Evolutionary conservation across 1,140 invertebrate species (phyloP).

Genomic region (Temnothorax nylanderi): DNA sequence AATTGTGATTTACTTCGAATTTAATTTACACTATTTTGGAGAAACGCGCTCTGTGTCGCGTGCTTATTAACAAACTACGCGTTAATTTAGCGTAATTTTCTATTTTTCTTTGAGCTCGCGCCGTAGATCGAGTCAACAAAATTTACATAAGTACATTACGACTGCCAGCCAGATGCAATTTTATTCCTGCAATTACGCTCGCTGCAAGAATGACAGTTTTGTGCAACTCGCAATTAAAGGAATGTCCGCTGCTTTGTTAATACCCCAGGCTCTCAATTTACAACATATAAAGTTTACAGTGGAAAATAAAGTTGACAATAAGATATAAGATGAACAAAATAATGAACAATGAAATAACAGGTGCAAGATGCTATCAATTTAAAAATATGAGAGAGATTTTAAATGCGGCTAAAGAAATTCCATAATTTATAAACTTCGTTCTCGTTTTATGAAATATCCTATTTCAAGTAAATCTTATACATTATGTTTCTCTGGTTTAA

Average conservation of each 20-base stretch:
- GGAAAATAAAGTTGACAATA: not conserved
- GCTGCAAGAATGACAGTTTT: not conserved
- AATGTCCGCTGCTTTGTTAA: slow-evolving; percentile 2
- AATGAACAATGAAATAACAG: not conserved
- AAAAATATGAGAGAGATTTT: not conserved
- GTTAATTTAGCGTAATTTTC: slow-evolving; percentile 30
- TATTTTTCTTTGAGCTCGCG: slow-evolving; percentile 8
- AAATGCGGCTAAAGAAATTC: not conserved
- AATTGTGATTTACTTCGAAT: slow-evolving; percentile 15
- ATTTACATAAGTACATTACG: slow-evolving; percentile 46
- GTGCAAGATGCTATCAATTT: not conserved
- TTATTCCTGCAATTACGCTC: slow-evolving; percentile 22
- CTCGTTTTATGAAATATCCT: not conserved
- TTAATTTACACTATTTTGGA: not conserved
- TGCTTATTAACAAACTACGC: not conserved
- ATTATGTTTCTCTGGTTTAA: not conserved
- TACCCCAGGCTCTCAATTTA: not conserved
- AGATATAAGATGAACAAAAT: not conserved
- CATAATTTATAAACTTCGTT: slow-evolving; percentile 1
- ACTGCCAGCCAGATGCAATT: slow-evolving; percentile 17
- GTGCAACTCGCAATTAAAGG: slow-evolving; percentile 13
- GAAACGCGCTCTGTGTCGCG: not conserved
- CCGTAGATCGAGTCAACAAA: slow-evolving; percentile 10
- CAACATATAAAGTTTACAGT: not conserved
- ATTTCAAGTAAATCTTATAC: not conserved